phyloP scores from a whole-genome alignment of 2,888 invertebrate genomes.

The Diachrysia chrysitis region DNA sequence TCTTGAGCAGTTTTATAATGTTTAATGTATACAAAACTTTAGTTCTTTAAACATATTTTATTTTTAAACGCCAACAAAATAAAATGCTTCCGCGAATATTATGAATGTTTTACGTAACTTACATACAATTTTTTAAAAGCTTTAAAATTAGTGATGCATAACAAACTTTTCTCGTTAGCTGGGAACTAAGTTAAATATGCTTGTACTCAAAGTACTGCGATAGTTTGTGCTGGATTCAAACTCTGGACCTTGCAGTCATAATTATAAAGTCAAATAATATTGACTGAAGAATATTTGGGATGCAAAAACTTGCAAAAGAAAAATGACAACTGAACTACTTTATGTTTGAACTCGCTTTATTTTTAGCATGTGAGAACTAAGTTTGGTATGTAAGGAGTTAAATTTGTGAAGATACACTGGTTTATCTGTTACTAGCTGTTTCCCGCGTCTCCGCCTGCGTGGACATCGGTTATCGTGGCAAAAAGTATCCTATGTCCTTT shows the following conservation, averaged over 20 bases:
- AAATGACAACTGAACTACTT: no score
- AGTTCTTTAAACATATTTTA: slow-evolving; percentile 15
- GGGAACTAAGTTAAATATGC: slow-evolving; percentile 50
- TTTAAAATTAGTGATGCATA: slow-evolving; percentile 56
- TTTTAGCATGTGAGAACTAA: no score
- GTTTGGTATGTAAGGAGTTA: no score
- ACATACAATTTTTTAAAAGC: slow-evolving; percentile 45
- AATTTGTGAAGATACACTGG: no score
- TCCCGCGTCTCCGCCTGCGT: no score
- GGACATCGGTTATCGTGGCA: no score
- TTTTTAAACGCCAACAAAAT: slow-evolving; percentile 28
- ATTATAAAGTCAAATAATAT: slow-evolving; percentile 11
- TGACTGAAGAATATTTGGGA: slow-evolving; percentile 7
- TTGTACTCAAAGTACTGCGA: slow-evolving; percentile 41
- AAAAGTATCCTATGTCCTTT: no score
- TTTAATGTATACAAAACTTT: neutral
- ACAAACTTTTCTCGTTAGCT: slow-evolving; percentile 57
- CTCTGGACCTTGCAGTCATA: slow-evolving; percentile 25
- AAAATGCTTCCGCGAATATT: slow-evolving; percentile 25
- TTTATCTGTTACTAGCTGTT: no score
- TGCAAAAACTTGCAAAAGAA: neutral
- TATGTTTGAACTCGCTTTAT: no score
- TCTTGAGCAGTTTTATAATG: neutral
- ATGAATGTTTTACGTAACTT: slow-evolving; percentile 43
- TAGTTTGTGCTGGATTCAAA: slow-evolving; percentile 41